These are phyloP conservation scores for Ceratina japonica DNA, from an alignment of 1,140 invertebrate genomes.

Conservation along the genomic window DNA sequence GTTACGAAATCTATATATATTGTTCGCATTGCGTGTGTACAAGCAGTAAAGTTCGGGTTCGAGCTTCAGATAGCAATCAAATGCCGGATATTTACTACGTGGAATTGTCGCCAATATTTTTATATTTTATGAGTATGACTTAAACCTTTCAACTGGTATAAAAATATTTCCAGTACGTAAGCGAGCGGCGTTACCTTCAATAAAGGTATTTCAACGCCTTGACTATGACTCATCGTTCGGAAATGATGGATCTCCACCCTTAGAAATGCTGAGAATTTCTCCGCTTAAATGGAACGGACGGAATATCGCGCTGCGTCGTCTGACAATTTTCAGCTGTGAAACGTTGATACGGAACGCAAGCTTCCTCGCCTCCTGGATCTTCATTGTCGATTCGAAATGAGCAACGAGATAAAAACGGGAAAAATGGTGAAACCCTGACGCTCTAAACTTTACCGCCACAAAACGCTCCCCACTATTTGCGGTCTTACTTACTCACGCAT, in stretches of 20 bases:
- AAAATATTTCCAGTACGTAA: too few species aligned
- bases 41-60: too few species aligned
- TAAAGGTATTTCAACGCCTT: background rate
- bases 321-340: background rate
- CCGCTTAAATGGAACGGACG: background rate
- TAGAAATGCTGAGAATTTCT: too few species aligned
- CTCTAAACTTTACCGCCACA: background rate
- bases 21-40: too few species aligned
- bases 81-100: too few species aligned
- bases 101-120: background rate
- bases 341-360: background rate
- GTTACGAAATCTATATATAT: too few species aligned
- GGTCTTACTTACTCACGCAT: background rate
- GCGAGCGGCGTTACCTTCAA: background rate
- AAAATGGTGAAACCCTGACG: background rate
- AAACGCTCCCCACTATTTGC: background rate
- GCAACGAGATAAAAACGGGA: background rate
- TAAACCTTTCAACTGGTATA: too few species aligned
- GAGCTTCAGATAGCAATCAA: too few species aligned
- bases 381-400: conserved; percentile 8
- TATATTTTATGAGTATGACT: background rate
- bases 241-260: conserved; percentile 1
- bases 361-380: background rate
- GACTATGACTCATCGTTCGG: background rate
- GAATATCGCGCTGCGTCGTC: too few species aligned